Evolutionary conservation across 2,113 vertebrate species (phyloP).

Genomic region (Pardalotus punctatus): DNA sequence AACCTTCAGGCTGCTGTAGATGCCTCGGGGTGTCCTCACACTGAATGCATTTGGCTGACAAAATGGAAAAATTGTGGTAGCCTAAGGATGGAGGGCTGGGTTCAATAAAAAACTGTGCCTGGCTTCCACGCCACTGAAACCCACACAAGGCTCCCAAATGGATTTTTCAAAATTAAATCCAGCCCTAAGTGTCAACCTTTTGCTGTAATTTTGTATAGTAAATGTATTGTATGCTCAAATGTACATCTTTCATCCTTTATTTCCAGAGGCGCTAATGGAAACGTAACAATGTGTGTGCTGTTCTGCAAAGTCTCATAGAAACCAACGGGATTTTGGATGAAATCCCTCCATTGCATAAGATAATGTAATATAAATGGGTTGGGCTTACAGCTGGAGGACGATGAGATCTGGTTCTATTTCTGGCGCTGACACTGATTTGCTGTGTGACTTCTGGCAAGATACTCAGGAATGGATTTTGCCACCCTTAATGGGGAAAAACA

Average conservation of each 20-base stretch:
- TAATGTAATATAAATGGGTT: not conserved
- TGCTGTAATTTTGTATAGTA: slow-evolving; percentile 17
- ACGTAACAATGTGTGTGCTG: not conserved
- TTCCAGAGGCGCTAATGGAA: slow-evolving; percentile 36
- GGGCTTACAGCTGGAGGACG: not conserved
- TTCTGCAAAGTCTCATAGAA: slow-evolving; percentile 12
- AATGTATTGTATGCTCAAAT: not conserved
- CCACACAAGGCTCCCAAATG: slow-evolving; percentile 41
- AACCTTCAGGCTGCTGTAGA: slow-evolving; percentile 48
- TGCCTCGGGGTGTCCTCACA: slow-evolving; percentile 32
- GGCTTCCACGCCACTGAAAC: slow-evolving; percentile 36
- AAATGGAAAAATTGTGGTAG: slow-evolving; percentile 36
- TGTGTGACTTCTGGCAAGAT: not conserved
- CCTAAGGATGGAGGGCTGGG: slow-evolving; percentile 43
- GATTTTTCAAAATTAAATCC: slow-evolving; percentile 47
- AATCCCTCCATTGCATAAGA: not conserved
- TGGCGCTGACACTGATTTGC: not conserved
- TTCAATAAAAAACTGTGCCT: slow-evolving; percentile 38
- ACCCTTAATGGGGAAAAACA: not conserved
- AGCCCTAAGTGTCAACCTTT: slow-evolving; percentile 12
- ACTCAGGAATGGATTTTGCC: not conserved
- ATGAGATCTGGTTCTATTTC: slow-evolving; percentile 33
- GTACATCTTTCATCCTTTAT: slow-evolving; percentile 24
- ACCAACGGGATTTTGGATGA: not conserved
- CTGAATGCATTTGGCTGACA: slow-evolving; percentile 23